A percentile compares a stretch with the other conserved stretches of the same genome.
Conservation (phyloP, 2,888 invertebrate species). For the Pheosia tremula region DNA sequence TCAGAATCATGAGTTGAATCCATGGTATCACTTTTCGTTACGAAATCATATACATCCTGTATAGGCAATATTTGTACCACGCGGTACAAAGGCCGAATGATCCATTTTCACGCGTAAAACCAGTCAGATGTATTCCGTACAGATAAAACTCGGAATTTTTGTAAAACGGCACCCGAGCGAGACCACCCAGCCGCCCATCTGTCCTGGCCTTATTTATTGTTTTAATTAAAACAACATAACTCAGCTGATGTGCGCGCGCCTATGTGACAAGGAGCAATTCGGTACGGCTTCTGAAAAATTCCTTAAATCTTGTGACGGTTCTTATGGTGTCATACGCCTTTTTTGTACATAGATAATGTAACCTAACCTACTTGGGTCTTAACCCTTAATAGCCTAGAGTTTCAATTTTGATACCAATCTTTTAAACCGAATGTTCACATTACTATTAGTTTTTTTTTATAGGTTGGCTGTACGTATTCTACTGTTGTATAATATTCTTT, state of each 20-base stretch:
- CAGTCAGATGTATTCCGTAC: constrained; percentile 2
- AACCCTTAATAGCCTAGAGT: no score
- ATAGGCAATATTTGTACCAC: no score
- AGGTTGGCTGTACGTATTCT: no score
- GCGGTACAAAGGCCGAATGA: background rate
- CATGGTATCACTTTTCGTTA: no score
- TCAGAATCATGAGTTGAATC: no score
- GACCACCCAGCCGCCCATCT: constrained; percentile 6
- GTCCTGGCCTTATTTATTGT: constrained; percentile 8
- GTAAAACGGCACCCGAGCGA: background rate
- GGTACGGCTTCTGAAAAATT: background rate
- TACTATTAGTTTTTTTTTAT: no score
- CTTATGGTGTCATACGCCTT: background rate
- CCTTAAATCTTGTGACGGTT: background rate
- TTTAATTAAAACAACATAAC: constrained; percentile 11
- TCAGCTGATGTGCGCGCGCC: background rate
- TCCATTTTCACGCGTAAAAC: background rate
- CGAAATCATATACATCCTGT: no score
- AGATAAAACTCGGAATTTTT: constrained; percentile 8
- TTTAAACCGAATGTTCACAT: no score
- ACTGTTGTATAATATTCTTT: no score
- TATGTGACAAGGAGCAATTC: background rate
- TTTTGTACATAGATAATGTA: no score
- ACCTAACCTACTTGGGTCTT: no score
- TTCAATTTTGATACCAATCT: no score